Evolutionary conservation across 1,140 invertebrate genomes (phyloP).

Genomic region (Drosophila miranda): DNA sequence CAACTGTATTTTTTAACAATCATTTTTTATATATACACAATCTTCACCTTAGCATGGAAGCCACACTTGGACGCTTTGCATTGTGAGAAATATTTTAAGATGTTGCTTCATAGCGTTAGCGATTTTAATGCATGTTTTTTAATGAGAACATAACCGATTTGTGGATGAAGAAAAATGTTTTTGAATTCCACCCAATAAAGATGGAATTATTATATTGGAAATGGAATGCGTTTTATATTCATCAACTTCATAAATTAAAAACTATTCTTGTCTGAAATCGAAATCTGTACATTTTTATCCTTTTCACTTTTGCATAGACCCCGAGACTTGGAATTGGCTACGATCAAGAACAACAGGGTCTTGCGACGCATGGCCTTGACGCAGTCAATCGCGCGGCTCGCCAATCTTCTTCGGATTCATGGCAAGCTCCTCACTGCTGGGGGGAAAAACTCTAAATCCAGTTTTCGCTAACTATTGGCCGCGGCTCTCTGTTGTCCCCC

Average conservation of each 20-base stretch:
- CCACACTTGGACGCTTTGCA: not conserved
- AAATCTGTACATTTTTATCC: too few relatives aligned
- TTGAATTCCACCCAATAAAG: slow-evolving; percentile 13
- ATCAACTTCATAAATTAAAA: not conserved
- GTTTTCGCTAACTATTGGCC: slow-evolving; percentile 58
- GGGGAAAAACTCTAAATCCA: slow-evolving; percentile 85
- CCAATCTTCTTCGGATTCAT: slow-evolving; percentile 86
- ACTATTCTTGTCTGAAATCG: not conserved
- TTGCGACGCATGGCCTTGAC: too few relatives aligned
- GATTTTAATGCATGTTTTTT: slow-evolving; percentile 50
- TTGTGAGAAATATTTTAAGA: slow-evolving; percentile 17
- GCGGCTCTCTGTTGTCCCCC: not conserved
- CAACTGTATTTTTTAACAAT: slow-evolving; percentile 1
- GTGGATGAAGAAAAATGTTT: slow-evolving; percentile 64
- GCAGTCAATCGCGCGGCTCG: slow-evolving; percentile 82
- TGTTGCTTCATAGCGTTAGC: slow-evolving; percentile 22
- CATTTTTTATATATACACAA: not conserved
- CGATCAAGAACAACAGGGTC: too few relatives aligned
- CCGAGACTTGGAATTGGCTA: too few relatives aligned
- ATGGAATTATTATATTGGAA: not conserved
- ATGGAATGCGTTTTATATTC: not conserved
- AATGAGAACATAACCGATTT: slow-evolving; percentile 41
- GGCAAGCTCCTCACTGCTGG: slow-evolving; percentile 84
- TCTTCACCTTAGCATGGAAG: not conserved
- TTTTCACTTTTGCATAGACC: too few relatives aligned